Conservation (phyloP, 2,888 invertebrate genomes). For the Cordylochernes scorpioides region DNA sequence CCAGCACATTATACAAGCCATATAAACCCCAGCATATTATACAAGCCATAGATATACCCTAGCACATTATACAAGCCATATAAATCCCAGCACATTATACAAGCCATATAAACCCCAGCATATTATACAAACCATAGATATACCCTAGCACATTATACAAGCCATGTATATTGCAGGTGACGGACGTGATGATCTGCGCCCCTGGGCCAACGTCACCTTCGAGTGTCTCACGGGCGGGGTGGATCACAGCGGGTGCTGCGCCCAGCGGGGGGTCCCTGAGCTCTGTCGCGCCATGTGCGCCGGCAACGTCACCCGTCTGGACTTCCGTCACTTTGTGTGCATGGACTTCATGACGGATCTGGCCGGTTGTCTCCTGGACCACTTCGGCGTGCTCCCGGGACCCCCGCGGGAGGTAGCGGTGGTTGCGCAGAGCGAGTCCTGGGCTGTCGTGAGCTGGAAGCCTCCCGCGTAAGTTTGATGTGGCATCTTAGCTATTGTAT, state of each 20-base stretch:
- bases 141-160: background rate
- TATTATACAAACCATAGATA: background rate
- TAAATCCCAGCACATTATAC: too few relatives aligned
- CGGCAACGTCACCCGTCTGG: constrained; percentile 45
- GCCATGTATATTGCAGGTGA: constrained; percentile 29
- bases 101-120: too few relatives aligned
- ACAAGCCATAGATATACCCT: too few relatives aligned
- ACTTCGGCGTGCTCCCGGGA: constrained; percentile 52
- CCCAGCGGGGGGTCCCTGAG: constrained; percentile 41
- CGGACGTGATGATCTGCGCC: constrained; percentile 64
- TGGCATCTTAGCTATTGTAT: too few relatives aligned
- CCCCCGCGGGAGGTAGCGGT: constrained; percentile 37
- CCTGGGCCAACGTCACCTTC: constrained; percentile 60
- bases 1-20: too few relatives aligned
- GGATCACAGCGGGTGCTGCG: constrained; percentile 55
- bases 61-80: too few relatives aligned
- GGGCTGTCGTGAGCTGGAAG: constrained; percentile 50
- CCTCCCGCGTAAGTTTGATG: constrained; percentile 31
- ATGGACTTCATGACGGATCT: constrained; percentile 52
- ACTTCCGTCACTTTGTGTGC: constrained; percentile 56
- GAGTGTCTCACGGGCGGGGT: constrained; percentile 47
- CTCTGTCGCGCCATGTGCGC: constrained; percentile 47
- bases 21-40: too few relatives aligned
- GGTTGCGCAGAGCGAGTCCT: constrained; percentile 43
- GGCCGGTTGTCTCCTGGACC: constrained; percentile 52